Evolutionary conservation across 2,797 vertebrate species (phyloP).

Genomic region (Moxostoma hubbsi): DNA sequence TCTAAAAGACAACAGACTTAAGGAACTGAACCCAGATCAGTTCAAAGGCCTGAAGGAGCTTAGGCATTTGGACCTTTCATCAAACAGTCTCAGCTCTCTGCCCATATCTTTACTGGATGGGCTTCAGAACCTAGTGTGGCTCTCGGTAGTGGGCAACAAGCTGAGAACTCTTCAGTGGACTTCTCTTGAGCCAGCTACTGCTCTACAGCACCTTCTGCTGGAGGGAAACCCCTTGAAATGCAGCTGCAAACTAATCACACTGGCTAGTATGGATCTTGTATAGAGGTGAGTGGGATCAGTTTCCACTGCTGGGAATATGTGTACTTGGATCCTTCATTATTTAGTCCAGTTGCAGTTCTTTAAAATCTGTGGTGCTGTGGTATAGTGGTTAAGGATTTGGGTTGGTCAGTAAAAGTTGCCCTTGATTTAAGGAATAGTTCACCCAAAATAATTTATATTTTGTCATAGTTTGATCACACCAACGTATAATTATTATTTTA

Average conservation of each 20-base stretch:
- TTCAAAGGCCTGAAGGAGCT: conserved; percentile 82
- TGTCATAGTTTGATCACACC: too few relatives aligned
- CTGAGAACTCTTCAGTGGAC: conserved; percentile 85
- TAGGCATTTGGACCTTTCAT: conserved; percentile 88
- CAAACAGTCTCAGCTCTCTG: conserved; percentile 84
- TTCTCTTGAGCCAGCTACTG: conserved; percentile 87
- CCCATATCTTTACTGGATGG: conserved; percentile 86
- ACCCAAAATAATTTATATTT: too few relatives aligned
- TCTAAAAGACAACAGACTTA: conserved; percentile 81
- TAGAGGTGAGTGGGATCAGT: conserved; percentile 66
- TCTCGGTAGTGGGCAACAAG: conserved; percentile 87
- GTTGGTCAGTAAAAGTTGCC: too few relatives aligned
- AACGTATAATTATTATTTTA: too few relatives aligned
- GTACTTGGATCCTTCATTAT: too few relatives aligned
- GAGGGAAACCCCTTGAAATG: conserved; percentile 94
- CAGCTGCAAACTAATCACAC: conserved; percentile 88
- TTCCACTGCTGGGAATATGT: too few relatives aligned
- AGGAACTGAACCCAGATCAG: conserved; percentile 82
- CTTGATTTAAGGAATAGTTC: too few relatives aligned
- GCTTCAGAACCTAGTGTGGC: conserved; percentile 83
- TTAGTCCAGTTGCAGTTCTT: too few relatives aligned
- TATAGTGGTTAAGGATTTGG: too few relatives aligned
- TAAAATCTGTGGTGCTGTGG: too few relatives aligned
- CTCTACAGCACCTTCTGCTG: conserved; percentile 85
- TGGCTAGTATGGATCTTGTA: conserved; percentile 98